phyloP scores from a whole-genome alignment of 2,888 invertebrate genomes.

The Apamea crenata region DNA sequence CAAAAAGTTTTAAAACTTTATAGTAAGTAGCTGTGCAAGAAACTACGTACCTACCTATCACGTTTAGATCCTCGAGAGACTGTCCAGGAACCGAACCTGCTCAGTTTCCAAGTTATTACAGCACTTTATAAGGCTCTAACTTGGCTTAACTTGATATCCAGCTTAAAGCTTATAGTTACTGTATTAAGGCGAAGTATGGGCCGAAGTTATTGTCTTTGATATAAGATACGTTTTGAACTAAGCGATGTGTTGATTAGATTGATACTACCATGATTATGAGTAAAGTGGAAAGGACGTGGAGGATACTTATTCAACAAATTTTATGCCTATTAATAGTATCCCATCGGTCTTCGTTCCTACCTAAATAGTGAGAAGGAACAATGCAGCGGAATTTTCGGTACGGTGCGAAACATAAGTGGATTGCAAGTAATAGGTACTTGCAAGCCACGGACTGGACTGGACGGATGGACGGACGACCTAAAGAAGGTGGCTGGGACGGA shows the following conservation, averaged over 20 bases:
- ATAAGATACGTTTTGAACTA: conserved; percentile 16
- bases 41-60: conserved; percentile 4
- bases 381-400: no score
- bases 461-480: no score
- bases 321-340: no score
- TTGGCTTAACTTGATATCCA: conserved; percentile 56
- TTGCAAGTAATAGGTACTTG: no score
- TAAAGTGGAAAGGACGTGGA: background rate
- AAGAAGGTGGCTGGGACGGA: no score
- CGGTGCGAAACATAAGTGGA: no score
- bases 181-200: conserved; percentile 24
- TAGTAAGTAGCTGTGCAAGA: background rate
- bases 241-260: conserved; percentile 6
- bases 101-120: conserved; percentile 52
- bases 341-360: no score
- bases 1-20: conserved; percentile 3
- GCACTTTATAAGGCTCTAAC: conserved; percentile 55
- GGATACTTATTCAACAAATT: background rate
- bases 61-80: conserved; percentile 19
- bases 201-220: conserved; percentile 30
- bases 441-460: no score
- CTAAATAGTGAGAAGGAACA: no score
- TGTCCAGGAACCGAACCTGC: conserved; percentile 36
- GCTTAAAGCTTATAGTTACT: conserved; percentile 50
- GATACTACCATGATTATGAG: background rate